Evolutionary conservation across 1,140 invertebrate species (phyloP).

Genomic region (Philotrypesis tridentata): DNA sequence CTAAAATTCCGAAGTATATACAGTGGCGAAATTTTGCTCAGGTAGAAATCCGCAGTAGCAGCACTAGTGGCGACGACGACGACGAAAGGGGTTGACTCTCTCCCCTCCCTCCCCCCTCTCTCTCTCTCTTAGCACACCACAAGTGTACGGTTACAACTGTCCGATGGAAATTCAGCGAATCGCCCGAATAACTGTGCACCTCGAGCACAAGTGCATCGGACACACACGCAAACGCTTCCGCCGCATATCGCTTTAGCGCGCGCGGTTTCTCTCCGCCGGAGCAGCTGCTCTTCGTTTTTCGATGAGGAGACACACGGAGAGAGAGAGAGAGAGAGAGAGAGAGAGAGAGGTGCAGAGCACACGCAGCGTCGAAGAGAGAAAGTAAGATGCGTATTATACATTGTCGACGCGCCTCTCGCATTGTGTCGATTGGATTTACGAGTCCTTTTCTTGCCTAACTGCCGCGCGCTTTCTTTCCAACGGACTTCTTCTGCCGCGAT

Average conservation of each 20-base stretch:
- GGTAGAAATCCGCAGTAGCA: conserved; percentile 20
- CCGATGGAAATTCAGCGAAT: conserved; percentile 26
- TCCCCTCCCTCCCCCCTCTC: not conserved
- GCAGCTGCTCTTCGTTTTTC: not conserved
- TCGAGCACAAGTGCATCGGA: not conserved
- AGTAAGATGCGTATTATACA: no score
- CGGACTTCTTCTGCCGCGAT: not conserved
- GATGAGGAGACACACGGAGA: not conserved
- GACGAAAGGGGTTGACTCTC: conserved; percentile 21
- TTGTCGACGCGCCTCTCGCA: conserved; percentile 4
- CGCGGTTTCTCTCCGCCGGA: not conserved
- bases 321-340: conserved; percentile 10
- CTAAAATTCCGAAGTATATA: not conserved
- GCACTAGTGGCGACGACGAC: no score
- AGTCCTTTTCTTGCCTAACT: conserved; percentile 11
- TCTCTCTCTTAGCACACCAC: not conserved
- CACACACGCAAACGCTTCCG: conserved; percentile 22
- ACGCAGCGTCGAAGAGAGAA: not conserved
- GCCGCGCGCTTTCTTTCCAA: conserved; percentile 29
- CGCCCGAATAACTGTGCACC: conserved; percentile 12
- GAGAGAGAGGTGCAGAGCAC: no score
- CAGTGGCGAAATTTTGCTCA: not conserved
- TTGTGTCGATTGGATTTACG: conserved; percentile 37
- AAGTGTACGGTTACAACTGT: not conserved
- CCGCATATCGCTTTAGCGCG: not conserved